Percentiles rank a stretch among this genome's conserved stretches.
Conservation (phyloP, 2,113 vertebrate genomes). For the Nannobrachium achirus region DNA sequence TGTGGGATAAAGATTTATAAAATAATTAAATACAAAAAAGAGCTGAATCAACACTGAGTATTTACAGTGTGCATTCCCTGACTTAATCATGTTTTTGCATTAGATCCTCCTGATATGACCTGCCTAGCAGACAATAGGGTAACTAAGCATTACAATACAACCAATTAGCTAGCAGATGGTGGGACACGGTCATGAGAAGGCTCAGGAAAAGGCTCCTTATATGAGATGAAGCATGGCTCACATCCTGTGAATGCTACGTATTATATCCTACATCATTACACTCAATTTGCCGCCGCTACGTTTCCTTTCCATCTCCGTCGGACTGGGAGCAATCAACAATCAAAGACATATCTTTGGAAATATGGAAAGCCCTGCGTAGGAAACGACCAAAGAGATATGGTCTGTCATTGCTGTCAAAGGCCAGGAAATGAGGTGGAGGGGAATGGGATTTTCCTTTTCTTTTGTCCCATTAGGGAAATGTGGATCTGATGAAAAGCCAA, state of each 20-base stretch:
- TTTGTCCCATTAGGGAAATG: constrained; percentile 28
- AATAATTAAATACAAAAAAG: too few relatives aligned
- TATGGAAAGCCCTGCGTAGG: constrained; percentile 18
- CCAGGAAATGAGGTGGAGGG: constrained; percentile 48
- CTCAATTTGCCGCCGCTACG: constrained; percentile 42
- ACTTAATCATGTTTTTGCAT: constrained; percentile 6
- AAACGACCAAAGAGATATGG: constrained; percentile 39
- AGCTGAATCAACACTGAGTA: too few relatives aligned
- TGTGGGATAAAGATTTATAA: too few relatives aligned
- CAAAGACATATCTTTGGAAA: constrained; percentile 40
- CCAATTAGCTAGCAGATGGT: constrained; percentile 53
- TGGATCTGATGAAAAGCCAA: constrained; percentile 57
- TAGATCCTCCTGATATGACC: constrained; percentile 14
- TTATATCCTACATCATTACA: constrained; percentile 45
- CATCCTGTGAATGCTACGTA: constrained; percentile 34
- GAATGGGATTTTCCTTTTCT: constrained; percentile 42
- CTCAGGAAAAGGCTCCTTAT: constrained; percentile 40
- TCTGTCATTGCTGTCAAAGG: constrained; percentile 38
- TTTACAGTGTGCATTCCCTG: background rate
- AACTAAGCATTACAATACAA: constrained; percentile 52
- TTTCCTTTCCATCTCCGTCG: constrained; percentile 38
- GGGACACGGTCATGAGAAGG: constrained; percentile 40
- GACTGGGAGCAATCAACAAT: constrained; percentile 42
- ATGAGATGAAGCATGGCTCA: constrained; percentile 13
- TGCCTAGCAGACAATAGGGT: constrained; percentile 35